Percentiles rank a stretch among this genome's conserved stretches.
Conservation (phyloP, 2,113 vertebrate genomes). For the Forbesichthys papilliferus region DNA sequence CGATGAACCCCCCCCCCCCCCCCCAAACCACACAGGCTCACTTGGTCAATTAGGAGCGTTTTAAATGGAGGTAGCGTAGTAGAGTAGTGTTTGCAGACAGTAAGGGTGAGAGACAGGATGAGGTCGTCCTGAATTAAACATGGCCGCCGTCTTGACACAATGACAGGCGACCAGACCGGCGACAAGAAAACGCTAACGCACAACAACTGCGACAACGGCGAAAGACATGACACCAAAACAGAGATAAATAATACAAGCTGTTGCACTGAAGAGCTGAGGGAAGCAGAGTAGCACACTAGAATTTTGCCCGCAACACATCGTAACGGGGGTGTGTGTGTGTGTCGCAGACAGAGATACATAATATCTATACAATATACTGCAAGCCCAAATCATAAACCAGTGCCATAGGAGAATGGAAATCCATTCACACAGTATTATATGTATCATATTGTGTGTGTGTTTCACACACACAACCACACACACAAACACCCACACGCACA, state of each 20-base stretch:
- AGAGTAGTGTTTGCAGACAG: background rate
- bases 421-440: too few species aligned
- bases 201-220: constrained; percentile 12
- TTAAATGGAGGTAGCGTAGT: background rate
- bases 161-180: constrained; percentile 49
- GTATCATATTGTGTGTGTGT: too few species aligned
- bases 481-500: too few species aligned
- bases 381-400: too few species aligned
- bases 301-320: background rate
- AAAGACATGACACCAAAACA: constrained; percentile 40
- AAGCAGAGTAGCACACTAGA: constrained; percentile 22
- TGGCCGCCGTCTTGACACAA: constrained; percentile 38
- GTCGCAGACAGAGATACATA: too few species aligned
- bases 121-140: constrained; percentile 61
- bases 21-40: constrained; percentile 35
- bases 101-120: constrained; percentile 26
- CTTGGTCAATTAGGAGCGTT: constrained; percentile 52
- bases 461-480: too few species aligned
- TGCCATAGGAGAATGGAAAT: too few species aligned
- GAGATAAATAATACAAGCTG: constrained; percentile 57
- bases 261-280: constrained; percentile 31
- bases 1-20: constrained; percentile 20
- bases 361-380: too few species aligned
- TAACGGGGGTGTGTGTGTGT: too few species aligned
- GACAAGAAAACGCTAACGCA: constrained; percentile 50